phyloP scores from a whole-genome alignment of 2,113 vertebrate species.

The Phocoena sinus region DNA sequence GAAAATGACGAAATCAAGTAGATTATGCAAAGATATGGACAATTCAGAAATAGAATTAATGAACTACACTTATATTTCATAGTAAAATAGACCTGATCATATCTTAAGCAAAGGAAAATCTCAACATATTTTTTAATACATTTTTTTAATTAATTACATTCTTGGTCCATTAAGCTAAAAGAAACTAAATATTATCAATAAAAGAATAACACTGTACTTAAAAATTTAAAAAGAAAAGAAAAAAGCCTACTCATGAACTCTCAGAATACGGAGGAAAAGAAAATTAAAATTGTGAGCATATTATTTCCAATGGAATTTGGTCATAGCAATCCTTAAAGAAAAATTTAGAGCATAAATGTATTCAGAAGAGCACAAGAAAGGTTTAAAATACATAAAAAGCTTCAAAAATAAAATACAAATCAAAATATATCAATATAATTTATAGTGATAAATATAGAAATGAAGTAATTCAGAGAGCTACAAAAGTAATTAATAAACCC shows the following conservation, averaged over 20 bases:
- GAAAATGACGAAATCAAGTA: not conserved
- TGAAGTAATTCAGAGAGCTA: not conserved
- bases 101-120: not conserved
- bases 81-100: not conserved
- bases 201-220: not conserved
- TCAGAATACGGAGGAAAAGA: not conserved
- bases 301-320: not conserved
- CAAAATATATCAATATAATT: not conserved
- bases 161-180: not conserved
- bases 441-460: slow-evolving; percentile 14
- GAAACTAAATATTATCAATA: not conserved
- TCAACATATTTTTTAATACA: not conserved
- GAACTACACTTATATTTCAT: not conserved
- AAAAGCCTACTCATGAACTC: not conserved
- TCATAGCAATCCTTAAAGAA: not conserved
- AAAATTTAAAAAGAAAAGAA: not conserved
- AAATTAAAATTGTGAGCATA: not conserved
- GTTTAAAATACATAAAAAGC: not conserved
- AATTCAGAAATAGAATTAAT: not conserved
- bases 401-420: slow-evolving; percentile 28
- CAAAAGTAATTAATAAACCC: not conserved
- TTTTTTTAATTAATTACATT: not conserved
- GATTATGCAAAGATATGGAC: not conserved
- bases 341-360: not conserved
- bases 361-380: not conserved